Base-by-base conservation (phyloP, 2,888 invertebrate genomes). In the Ommatoiulus sabulosus region DNA sequence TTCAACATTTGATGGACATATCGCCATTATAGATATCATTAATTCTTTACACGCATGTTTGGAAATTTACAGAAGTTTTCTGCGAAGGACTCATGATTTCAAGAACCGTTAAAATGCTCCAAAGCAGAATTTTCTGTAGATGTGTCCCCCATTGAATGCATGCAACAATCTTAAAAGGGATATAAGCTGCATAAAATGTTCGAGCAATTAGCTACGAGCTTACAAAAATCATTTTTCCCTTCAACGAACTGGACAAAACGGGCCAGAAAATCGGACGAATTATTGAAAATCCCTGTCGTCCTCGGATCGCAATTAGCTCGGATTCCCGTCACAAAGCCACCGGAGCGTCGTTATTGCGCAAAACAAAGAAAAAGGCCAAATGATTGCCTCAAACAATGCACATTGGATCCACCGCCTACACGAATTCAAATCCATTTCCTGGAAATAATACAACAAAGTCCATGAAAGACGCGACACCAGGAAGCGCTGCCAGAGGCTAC, bases 361-460 rank as follows among this genome's bases (percentile, higher is more conserved):
- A 80, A 80, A 80, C 80, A 80, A 80, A 63, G 72, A 80, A 80
- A 80, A 80, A 20, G 80, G 80, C 20, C 80, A 80, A 80, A 35
- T 80, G 10, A 24, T 6, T 80, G 80, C 24, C 80, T 80, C 24
- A 35, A 24, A 80, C 80, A 80, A 80, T 80, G 35, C 80, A 10
- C 1, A 24, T 20, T 35, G 80, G 80, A 80, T 80, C 12, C 80
- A 24, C 35, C 80, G 80, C 80, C 80, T 80, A 24, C 80, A 24
- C 24, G 80, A 80, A 80, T 80, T 80, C 80, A 80, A 80, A 80
- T 35, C 12, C 80, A 80, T 80, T 80, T 80, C 80, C 80, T 80
- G 80, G 80, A 80, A 80, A 80, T 80, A 80, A 80, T 80, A 80
- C 80, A 80, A 80, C 80, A 80, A 35, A 80, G 20, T 80, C 63